A percentile compares a stretch with the other conserved stretches of the same genome.
Conservation (phyloP, 2,797 vertebrate genomes). For the Geotrypetes seraphini region DNA sequence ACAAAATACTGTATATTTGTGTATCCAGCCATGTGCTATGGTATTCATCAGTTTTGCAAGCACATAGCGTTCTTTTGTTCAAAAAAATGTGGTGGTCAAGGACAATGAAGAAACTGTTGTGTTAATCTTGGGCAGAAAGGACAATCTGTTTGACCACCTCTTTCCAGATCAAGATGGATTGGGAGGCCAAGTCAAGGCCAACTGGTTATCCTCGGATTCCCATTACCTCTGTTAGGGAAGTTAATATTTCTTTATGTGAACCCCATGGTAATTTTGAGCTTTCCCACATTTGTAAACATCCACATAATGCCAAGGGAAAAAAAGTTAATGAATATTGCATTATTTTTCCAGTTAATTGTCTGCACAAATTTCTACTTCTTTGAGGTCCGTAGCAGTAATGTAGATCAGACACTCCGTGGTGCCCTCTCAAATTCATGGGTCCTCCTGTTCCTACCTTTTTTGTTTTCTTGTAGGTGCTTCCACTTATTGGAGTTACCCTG, state of each 20-base stretch:
- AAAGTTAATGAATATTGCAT: constrained; percentile 66
- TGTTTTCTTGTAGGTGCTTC: constrained; percentile 94
- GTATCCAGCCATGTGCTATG: constrained; percentile 40
- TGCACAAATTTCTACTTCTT: constrained; percentile 63
- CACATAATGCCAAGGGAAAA: constrained; percentile 67
- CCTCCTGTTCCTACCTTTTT: constrained; percentile 95
- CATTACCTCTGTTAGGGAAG: constrained; percentile 33
- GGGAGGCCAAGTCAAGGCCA: constrained; percentile 23
- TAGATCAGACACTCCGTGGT: constrained; percentile 87
- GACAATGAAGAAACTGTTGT: constrained; percentile 28
- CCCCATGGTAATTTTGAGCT: constrained; percentile 44
- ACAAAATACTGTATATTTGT: constrained; percentile 48
- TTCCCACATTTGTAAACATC: constrained; percentile 73
- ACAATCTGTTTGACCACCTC: constrained; percentile 31
- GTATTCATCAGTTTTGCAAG: constrained; percentile 49
- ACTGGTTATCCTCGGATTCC: constrained; percentile 25
- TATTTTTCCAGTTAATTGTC: constrained; percentile 69
- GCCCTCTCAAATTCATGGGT: constrained; percentile 96
- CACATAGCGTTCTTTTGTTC: constrained; percentile 41
- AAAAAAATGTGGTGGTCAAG: constrained; percentile 40
- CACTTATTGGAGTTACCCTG: constrained; percentile 78
- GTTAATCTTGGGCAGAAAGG: constrained; percentile 41
- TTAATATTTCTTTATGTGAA: constrained; percentile 54
- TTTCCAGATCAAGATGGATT: constrained; percentile 28
- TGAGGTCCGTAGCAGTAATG: constrained; percentile 62